Percentiles rank a stretch among this genome's conserved stretches.
These are phyloP conservation scores for Aphelocoma californica DNA, from an alignment of 2,797 vertebrate species.

Conservation along the genomic window DNA sequence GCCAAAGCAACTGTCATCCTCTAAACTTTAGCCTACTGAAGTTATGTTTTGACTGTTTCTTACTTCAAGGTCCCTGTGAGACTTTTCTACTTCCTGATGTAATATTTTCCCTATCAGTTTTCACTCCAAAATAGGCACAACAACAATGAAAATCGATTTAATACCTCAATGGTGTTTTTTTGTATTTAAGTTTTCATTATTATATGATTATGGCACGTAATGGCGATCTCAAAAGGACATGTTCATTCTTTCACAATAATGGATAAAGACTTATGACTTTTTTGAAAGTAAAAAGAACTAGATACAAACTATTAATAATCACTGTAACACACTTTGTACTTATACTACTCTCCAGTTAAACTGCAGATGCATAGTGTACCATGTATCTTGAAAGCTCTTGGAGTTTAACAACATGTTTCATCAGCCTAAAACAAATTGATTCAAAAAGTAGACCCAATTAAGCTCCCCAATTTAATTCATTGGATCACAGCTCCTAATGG, in stretches of 20 bases:
- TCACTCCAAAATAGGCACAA: not conserved
- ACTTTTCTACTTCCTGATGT: not conserved
- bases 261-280: not conserved
- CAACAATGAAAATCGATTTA: not conserved
- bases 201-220: not conserved
- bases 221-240: not conserved
- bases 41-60: not conserved
- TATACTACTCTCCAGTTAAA: not conserved
- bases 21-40: not conserved
- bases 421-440: not conserved
- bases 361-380: not conserved
- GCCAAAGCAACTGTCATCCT: not conserved
- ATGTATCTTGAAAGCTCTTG: not conserved
- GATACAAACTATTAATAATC: not conserved
- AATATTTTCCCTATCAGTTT: not conserved
- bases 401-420: not conserved
- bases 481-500: not conserved
- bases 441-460: not conserved
- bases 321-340: not conserved
- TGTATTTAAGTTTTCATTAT: not conserved
- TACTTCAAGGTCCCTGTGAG: accelerated
- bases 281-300: not conserved
- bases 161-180: accelerated
- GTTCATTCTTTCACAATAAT: not conserved
- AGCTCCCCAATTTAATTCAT: not conserved